Evolutionary conservation across 53 echinoderm and acorn worm species (phyloP).

Genomic region (Luidia sarsii): DNA sequence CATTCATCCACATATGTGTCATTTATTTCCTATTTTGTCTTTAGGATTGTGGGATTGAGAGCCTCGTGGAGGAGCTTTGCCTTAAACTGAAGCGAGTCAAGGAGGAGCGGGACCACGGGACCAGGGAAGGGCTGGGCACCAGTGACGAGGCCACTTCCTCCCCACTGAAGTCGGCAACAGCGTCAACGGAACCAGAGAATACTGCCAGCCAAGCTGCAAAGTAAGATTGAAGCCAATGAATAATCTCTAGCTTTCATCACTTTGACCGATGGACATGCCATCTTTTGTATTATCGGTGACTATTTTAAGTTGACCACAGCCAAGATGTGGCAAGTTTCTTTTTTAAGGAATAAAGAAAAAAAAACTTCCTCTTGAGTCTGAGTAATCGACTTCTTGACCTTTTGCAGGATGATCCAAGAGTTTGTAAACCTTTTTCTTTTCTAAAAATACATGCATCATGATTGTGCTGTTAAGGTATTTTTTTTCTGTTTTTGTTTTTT

Average conservation of each 20-base stretch:
- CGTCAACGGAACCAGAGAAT: slow-evolving; percentile 7
- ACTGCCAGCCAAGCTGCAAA: slow-evolving; percentile 53
- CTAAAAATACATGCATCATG: not conserved
- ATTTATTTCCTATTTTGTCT: too few relatives aligned
- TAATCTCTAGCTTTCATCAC: too few relatives aligned
- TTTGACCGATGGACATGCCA: too few relatives aligned
- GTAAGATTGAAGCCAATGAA: slow-evolving; percentile 19
- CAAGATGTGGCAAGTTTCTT: too few relatives aligned
- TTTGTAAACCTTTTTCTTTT: not conserved
- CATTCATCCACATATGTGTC: too few relatives aligned
- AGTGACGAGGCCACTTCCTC: slow-evolving; percentile 33
- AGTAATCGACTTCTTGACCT: too few relatives aligned
- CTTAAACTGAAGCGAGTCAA: slow-evolving; percentile 93
- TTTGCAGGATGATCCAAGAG: too few relatives aligned
- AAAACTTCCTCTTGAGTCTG: too few relatives aligned
- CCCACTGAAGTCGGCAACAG: slow-evolving; percentile 19
- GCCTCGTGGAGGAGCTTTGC: slow-evolving; percentile 95
- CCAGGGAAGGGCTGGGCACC: slow-evolving; percentile 32
- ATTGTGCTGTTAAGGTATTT: not conserved
- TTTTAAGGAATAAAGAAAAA: too few relatives aligned
- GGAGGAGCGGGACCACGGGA: slow-evolving; percentile 79
- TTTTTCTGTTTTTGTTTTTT: not conserved
- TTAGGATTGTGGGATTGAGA: slow-evolving; percentile 98
- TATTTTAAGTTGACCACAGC: too few relatives aligned
- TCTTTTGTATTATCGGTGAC: too few relatives aligned